These are phyloP conservation scores for Drosophila cracens DNA, from an alignment of 2,888 invertebrate genomes.

Conservation along the genomic window DNA sequence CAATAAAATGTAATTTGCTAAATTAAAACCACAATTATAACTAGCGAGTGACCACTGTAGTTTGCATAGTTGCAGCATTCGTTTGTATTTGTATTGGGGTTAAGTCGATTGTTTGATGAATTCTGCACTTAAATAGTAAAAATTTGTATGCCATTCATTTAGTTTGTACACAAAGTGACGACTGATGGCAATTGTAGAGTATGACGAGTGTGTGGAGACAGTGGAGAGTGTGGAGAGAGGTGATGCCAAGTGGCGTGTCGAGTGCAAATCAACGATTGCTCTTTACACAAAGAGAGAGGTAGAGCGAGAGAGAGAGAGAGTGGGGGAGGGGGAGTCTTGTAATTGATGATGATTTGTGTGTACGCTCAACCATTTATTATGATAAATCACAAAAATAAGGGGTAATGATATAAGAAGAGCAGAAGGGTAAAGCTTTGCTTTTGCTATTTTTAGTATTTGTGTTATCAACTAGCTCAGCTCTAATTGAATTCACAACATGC, in stretches of 20 bases:
- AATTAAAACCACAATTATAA: accelerated
- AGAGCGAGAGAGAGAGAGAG: too few relatives aligned
- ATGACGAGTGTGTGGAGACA: slow-evolving; percentile 1
- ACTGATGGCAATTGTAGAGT: slow-evolving; percentile 1
- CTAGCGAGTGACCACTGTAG: slow-evolving; percentile 6
- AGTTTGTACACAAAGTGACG: slow-evolving; percentile 62
- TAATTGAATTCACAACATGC: slow-evolving; percentile 79
- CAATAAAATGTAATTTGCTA: neutral
- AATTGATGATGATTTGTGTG: slow-evolving; percentile 78
- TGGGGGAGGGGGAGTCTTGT: slow-evolving; percentile 24
- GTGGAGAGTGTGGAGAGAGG: neutral
- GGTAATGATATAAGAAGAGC: neutral
- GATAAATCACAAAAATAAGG: slow-evolving; percentile 73
- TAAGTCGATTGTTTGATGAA: slow-evolving; percentile 54
- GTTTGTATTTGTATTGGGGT: slow-evolving; percentile 29
- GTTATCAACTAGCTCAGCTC: slow-evolving; percentile 57
- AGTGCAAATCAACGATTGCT: slow-evolving; percentile 58
- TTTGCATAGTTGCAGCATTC: neutral
- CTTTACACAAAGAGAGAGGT: slow-evolving; percentile 30
- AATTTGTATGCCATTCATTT: slow-evolving; percentile 80
- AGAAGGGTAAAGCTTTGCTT: slow-evolving; percentile 27
- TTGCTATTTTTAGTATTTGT: slow-evolving; percentile 81
- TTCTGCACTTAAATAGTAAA: slow-evolving; percentile 68
- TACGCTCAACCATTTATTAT: slow-evolving; percentile 69
- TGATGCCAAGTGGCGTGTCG: slow-evolving; percentile 31